Evolutionary conservation across 1,140 invertebrate species (phyloP).

Genomic region (Zaprionus lachaisei): DNA sequence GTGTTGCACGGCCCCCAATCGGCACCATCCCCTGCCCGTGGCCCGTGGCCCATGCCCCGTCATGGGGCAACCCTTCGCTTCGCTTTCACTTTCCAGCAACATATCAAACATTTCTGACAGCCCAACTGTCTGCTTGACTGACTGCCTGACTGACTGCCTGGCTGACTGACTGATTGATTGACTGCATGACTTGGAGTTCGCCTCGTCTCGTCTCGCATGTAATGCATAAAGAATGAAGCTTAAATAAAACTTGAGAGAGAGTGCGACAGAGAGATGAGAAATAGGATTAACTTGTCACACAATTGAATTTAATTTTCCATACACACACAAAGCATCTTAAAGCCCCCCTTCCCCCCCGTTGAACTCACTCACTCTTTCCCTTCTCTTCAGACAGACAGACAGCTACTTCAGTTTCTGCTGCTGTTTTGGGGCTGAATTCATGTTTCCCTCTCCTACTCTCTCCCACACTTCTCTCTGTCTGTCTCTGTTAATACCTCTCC

Average conservation of each 20-base stretch:
- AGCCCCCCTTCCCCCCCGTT: neutral
- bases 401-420: conserved; percentile 28
- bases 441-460: neutral
- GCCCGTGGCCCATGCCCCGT: no score
- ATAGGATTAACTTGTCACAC: conserved; percentile 84
- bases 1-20: conserved; percentile 51
- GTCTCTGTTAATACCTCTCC: neutral
- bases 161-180: conserved; percentile 53
- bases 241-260: conserved; percentile 76
- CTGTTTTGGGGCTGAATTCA: conserved; percentile 40
- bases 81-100: conserved; percentile 72
- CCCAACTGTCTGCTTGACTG: conserved; percentile 45
- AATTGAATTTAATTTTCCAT: conserved; percentile 84
- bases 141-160: conserved; percentile 51
- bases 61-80: conserved; percentile 58
- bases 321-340: conserved; percentile 62
- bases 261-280: conserved; percentile 64
- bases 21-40: neutral
- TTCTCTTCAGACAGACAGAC: conserved; percentile 2
- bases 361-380: neutral
- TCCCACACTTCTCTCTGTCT: neutral
- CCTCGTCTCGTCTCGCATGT: conserved; percentile 54
- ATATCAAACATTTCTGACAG: conserved; percentile 80
- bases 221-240: conserved; percentile 83
- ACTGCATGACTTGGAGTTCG: conserved; percentile 39